Evolutionary conservation across 2,797 vertebrate species (phyloP).

Genomic region (Emydoidea blandingii): DNA sequence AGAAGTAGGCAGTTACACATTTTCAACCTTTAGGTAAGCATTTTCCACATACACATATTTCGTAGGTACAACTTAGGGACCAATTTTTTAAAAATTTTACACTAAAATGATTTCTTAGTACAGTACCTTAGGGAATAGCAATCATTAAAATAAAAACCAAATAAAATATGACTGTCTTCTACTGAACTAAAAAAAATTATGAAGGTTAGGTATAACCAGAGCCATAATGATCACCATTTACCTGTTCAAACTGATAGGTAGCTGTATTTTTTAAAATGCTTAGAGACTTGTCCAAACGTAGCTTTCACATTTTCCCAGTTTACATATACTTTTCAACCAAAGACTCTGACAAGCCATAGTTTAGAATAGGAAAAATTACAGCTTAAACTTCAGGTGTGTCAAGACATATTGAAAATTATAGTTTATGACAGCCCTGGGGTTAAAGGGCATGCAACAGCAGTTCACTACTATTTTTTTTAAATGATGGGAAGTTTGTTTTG

Average conservation of each 20-base stretch:
- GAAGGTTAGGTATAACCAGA: neutral
- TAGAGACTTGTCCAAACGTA: slow-evolving; percentile 48
- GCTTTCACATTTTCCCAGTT: slow-evolving; percentile 36
- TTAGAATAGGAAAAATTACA: slow-evolving; percentile 58
- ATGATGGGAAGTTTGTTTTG: neutral
- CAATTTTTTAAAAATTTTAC: neutral
- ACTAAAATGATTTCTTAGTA: neutral
- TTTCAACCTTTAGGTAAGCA: neutral
- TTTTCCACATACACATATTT: neutral
- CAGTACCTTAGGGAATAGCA: neutral
- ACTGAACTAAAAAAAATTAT: neutral
- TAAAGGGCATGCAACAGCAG: slow-evolving; percentile 32
- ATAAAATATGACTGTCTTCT: neutral
- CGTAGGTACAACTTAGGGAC: neutral
- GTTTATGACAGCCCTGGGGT: slow-evolving; percentile 14
- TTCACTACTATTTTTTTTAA: neutral
- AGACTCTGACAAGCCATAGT: slow-evolving; percentile 37
- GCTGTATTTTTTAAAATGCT: slow-evolving; percentile 28
- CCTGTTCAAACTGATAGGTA: slow-evolving; percentile 22
- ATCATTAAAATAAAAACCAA: neutral
- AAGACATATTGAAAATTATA: slow-evolving; percentile 48
- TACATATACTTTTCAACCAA: slow-evolving; percentile 41
- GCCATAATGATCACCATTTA: slow-evolving; percentile 26
- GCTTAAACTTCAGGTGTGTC: slow-evolving; percentile 35
- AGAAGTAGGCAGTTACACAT: neutral